Evolutionary conservation across 2,113 vertebrate genomes (phyloP), one percentile per base, ranked within the genome.

Genomic region (Eidolon helvum): DNA sequence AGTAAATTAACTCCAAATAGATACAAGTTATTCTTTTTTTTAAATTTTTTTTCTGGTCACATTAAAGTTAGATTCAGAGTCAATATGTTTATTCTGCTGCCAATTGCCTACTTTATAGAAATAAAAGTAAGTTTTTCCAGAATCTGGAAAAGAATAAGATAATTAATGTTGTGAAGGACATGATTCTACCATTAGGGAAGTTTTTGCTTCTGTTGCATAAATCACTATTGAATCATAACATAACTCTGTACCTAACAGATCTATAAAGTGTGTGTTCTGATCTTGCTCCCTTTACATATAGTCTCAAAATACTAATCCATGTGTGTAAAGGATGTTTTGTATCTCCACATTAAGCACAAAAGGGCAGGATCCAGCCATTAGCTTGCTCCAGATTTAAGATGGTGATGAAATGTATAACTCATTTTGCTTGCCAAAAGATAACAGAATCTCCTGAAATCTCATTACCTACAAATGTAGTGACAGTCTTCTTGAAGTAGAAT

Each of bases 361-460:
- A 82, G 18, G 28, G 61, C 82, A 90, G 55, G 35, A 57, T 68
- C 19, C 21, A 69, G 28, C 10, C 33, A 61, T 94, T 65, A 87
- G 57, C 35, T 84, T 82, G 11, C 35, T 86, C 40, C 38, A 71
- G 33, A 57, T 68, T 83, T 80, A 96, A 96, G 35, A 71, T 61
- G 38, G 45, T 87, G 63, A 65, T 71, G 83, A 95, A 95, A 94
- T 83, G 26, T 53, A 1, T 80, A 69, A 69, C 80, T 91, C 74
- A 75, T 93, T 71, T 84, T 74, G 18, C 2, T 38, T 90, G 75
- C 69, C 86, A 80, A 86, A 85, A 85, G 18, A 87, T 86, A 94
- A 94, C 66, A 19, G 26, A 91, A 88, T 90, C 8, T 24, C 66
- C 57, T 71, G 90, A 95, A 97, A 95, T 97, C 55, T 87, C 68